A percentile compares a stretch with the other conserved stretches of the same genome.
Evolutionary conservation across 2,113 vertebrate genomes (phyloP).

Genomic region (Hassar affinis): DNA sequence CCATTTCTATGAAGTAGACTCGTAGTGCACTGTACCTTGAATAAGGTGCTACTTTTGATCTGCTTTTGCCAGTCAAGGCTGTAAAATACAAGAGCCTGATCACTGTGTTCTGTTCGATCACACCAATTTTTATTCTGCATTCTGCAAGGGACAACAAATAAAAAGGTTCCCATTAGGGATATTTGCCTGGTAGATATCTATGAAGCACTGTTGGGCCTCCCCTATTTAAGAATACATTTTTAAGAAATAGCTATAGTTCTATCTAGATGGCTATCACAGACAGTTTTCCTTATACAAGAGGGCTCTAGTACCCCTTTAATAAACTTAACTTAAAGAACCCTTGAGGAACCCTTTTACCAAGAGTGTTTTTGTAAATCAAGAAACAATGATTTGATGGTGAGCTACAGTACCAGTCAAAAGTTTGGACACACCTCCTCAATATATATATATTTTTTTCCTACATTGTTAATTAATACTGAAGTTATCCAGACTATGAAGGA

Average conservation of each 20-base stretch:
- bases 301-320: background rate
- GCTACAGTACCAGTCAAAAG: no score
- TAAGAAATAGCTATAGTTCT: background rate
- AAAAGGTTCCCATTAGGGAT: background rate
- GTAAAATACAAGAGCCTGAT: background rate
- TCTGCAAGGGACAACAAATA: background rate
- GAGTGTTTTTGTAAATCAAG: background rate
- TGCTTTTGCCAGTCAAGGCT: background rate
- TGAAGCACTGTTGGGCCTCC: background rate
- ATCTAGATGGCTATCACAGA: background rate
- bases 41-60: conserved; percentile 61
- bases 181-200: no score
- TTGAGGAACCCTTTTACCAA: background rate
- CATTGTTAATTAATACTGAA: no score
- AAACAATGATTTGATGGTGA: background rate
- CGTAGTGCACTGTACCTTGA: conserved; percentile 63
- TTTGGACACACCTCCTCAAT: no score
- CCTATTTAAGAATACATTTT: background rate
- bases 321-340: background rate
- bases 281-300: background rate
- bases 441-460: no score
- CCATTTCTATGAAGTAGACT: conserved; percentile 65
- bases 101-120: background rate
- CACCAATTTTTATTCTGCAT: background rate
- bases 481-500: no score